Evolutionary conservation across 2,888 invertebrate species (phyloP).

Genomic region (Noctua janthina): DNA sequence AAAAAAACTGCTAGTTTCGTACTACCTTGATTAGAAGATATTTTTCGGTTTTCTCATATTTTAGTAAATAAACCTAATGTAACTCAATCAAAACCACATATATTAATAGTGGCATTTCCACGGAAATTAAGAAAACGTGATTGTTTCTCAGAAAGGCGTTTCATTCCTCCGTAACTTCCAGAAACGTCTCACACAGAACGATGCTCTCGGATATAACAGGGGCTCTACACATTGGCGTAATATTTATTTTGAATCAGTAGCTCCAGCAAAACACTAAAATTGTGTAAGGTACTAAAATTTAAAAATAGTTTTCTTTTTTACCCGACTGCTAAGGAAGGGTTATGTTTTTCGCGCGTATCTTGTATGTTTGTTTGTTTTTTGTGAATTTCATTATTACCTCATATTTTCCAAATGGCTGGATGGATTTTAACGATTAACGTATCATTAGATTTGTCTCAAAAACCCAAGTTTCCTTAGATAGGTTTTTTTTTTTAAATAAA

Average conservation of each 20-base stretch:
- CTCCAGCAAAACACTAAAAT: background rate
- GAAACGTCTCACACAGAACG: conserved; percentile 74
- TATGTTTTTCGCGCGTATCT: too few species aligned
- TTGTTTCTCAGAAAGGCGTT: conserved; percentile 55
- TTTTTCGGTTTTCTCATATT: background rate
- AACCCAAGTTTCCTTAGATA: too few species aligned
- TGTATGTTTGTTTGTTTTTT: too few species aligned
- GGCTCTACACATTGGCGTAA: conserved; percentile 68
- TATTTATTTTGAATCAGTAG: background rate
- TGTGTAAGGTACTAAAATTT: background rate
- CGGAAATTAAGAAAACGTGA: conserved; percentile 45
- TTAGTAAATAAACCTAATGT: background rate
- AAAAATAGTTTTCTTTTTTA: background rate
- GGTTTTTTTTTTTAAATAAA: too few species aligned
- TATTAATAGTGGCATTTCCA: conserved; percentile 8
- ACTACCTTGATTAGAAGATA: rapidly evolving
- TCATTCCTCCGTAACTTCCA: conserved; percentile 78
- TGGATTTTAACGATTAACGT: too few species aligned
- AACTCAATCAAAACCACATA: background rate
- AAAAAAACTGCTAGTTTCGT: background rate
- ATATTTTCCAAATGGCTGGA: too few species aligned
- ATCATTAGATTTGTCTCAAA: too few species aligned
- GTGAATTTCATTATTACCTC: too few species aligned
- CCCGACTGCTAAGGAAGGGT: too few species aligned
- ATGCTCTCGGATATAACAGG: conserved; percentile 77